Percentiles rank a stretch among this genome's conserved stretches.
Conservation (phyloP, 2,797 vertebrate species). For the Chromis chromis region DNA sequence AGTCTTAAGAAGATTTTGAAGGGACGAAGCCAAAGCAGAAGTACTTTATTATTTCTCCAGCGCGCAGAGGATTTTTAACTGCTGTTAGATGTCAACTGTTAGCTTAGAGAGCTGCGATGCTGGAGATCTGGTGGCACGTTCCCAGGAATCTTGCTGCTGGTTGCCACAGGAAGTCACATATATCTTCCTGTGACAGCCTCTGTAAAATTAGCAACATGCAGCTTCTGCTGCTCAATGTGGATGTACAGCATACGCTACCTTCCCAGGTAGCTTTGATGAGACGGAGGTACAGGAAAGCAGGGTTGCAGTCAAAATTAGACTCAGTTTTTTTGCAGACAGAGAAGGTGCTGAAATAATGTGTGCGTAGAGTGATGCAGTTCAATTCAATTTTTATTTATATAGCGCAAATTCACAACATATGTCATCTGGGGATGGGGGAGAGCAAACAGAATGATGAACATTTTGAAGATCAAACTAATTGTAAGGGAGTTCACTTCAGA, state of each 20-base stretch:
- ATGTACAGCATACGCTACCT: constrained; percentile 7
- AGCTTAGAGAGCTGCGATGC: constrained; percentile 14
- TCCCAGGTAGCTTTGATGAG: neutral
- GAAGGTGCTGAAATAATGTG: no score
- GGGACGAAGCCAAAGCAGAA: constrained; percentile 8
- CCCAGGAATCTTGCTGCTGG: constrained; percentile 18
- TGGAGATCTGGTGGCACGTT: constrained; percentile 4
- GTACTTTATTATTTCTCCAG: neutral
- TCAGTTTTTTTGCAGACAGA: no score
- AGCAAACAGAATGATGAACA: no score
- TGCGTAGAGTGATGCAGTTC: neutral
- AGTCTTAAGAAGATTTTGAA: constrained; percentile 19
- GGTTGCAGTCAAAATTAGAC: neutral
- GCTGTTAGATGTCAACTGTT: constrained; percentile 14
- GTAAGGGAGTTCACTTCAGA: neutral
- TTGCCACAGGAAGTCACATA: constrained; percentile 3
- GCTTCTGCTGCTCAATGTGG: constrained; percentile 9
- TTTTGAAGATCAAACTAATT: neutral
- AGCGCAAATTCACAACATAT: no score
- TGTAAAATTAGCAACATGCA: constrained; percentile 32
- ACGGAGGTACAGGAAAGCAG: neutral
- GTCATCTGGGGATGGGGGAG: no score
- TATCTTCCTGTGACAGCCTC: constrained; percentile 10
- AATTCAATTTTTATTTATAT: no score
- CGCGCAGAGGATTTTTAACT: constrained; percentile 10